A percentile compares a stretch with the other conserved stretches of the same genome.
Conservation (phyloP, 1,140 invertebrate genomes). For the Sitodiplosis mosellana region DNA sequence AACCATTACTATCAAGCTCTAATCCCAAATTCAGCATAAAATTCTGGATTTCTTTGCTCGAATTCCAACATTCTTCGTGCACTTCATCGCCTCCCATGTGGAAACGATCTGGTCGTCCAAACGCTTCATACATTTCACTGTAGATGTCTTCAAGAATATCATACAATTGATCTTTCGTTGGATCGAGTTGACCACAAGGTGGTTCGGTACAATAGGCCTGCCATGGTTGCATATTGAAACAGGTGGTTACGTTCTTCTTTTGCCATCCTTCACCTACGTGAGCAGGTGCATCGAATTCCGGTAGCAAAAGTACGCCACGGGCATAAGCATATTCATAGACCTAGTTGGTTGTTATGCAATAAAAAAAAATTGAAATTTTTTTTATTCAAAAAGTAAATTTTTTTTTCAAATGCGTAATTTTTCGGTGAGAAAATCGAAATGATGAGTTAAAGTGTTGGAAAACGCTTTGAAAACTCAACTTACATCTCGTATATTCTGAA, state of each 20-base stretch:
- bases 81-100: conserved; percentile 75
- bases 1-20: conserved; percentile 32
- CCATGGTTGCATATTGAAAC: conserved; percentile 51
- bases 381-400: too few species aligned
- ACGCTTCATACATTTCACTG: conserved; percentile 36
- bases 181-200: conserved; percentile 64
- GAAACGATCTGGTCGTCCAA: conserved; percentile 48
- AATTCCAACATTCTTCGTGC: conserved; percentile 51
- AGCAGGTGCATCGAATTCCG: conserved; percentile 66
- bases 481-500: conserved; percentile 48
- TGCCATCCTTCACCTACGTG: conserved; percentile 72
- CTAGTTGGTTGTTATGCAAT: too few species aligned
- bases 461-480: too few species aligned
- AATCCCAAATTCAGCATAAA: conserved; percentile 43
- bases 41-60: conserved; percentile 34
- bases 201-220: conserved; percentile 51
- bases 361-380: too few species aligned
- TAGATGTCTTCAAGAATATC: conserved; percentile 45
- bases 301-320: conserved; percentile 48
- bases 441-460: too few species aligned
- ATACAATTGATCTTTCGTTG: conserved; percentile 47
- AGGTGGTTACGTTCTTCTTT: conserved; percentile 33
- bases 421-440: too few species aligned
- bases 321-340: conserved; percentile 44
- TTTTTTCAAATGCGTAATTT: too few species aligned